Conservation (phyloP, 53 echinoderm and acorn worm genomes). For the Temnopleurus reevesii region DNA sequence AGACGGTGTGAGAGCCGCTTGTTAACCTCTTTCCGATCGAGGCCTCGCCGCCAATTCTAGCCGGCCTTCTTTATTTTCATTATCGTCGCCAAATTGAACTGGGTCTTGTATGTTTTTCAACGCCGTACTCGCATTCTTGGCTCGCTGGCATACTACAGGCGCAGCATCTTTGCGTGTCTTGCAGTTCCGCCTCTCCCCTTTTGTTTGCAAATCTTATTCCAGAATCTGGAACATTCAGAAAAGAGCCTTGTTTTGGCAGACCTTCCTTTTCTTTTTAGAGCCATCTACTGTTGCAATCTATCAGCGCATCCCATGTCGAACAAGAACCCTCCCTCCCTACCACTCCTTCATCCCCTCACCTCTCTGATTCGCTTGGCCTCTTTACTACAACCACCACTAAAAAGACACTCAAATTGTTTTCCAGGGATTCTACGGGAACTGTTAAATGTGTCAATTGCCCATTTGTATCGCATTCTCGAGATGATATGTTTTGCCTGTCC, state of each 20-base stretch:
- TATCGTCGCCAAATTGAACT: slow-evolving; percentile 56
- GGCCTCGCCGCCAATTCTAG: slow-evolving; percentile 38
- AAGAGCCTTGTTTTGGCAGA: slow-evolving; percentile 52
- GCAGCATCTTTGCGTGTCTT: slow-evolving; percentile 22
- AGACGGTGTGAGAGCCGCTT: slow-evolving; percentile 58
- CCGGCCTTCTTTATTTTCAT: slow-evolving; percentile 29
- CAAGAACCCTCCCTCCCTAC: background rate
- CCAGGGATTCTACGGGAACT: background rate
- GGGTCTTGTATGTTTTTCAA: slow-evolving; percentile 54
- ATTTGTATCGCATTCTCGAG: slow-evolving; percentile 41
- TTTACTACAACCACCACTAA: slow-evolving; percentile 29
- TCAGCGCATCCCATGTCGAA: slow-evolving; percentile 6
- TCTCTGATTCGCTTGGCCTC: slow-evolving; percentile 42
- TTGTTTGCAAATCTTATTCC: slow-evolving; percentile 46
- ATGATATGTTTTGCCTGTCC: slow-evolving; percentile 49
- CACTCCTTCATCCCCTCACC: background rate
- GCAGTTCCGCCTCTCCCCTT: background rate
- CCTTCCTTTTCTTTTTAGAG: background rate
- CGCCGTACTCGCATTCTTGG: slow-evolving; percentile 11
- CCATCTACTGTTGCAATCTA: slow-evolving; percentile 7
- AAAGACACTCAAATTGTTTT: slow-evolving; percentile 42
- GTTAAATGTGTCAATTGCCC: slow-evolving; percentile 59
- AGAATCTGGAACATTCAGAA: slow-evolving; percentile 56
- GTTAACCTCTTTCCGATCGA: slow-evolving; percentile 58
- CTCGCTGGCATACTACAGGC: background rate